Percentiles rank a stretch among this genome's conserved stretches.
phyloP scores from a whole-genome alignment of 1,140 invertebrate species.

The Drosophila sulfurigaster region DNA sequence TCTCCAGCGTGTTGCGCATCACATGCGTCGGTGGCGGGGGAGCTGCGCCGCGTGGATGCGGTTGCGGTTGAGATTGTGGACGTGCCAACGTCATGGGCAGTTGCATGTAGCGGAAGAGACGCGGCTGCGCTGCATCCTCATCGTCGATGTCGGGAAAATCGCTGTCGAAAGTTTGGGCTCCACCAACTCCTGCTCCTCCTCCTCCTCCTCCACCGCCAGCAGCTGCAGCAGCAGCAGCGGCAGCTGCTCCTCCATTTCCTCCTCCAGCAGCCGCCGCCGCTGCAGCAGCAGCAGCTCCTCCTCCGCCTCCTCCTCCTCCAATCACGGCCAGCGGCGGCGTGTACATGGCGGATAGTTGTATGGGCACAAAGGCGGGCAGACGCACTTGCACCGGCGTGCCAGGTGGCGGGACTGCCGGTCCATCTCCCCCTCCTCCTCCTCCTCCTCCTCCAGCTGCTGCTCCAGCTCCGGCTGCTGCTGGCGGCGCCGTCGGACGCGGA shows the following conservation, averaged over 20 bases:
- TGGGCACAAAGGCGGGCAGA: slow-evolving; percentile 79
- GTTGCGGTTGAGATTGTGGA: not conserved
- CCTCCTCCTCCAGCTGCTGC: not conserved
- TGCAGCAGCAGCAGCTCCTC: not conserved
- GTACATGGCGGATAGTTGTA: slow-evolving; percentile 80
- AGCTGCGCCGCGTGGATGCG: not conserved
- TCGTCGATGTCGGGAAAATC: slow-evolving; percentile 14
- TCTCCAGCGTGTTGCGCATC: slow-evolving; percentile 65
- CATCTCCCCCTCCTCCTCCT: not conserved
- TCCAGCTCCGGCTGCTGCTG: slow-evolving; percentile 12
- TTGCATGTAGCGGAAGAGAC: slow-evolving; percentile 55
- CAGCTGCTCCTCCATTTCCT: not conserved
- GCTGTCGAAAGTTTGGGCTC: not conserved
- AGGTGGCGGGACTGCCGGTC: slow-evolving; percentile 56
- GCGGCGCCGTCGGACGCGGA: slow-evolving; percentile 33
- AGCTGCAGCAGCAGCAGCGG: not conserved
- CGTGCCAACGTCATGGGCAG: slow-evolving; percentile 21
- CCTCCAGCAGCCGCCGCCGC: not conserved
- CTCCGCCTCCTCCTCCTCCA: not conserved
- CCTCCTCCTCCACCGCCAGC: not conserved
- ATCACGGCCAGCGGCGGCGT: slow-evolving; percentile 57
- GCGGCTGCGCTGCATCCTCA: slow-evolving; percentile 21
- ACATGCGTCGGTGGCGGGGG: slow-evolving; percentile 31
- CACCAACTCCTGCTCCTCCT: no score
- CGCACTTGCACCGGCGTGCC: slow-evolving; percentile 75